Conservation (phyloP, 2,888 invertebrate genomes). For the Alloscopus bannaensis region DNA sequence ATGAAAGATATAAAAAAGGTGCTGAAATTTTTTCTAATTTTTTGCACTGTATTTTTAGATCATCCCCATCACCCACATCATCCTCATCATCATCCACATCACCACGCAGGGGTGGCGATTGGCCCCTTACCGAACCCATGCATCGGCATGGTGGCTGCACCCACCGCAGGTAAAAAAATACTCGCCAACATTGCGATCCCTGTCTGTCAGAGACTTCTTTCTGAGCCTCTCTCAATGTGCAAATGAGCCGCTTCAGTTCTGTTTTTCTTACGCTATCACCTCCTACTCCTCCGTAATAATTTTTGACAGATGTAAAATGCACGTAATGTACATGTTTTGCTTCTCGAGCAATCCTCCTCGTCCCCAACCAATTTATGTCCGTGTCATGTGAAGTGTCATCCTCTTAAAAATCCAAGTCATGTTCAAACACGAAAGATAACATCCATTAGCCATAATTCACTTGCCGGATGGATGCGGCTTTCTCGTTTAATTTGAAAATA, state of each 20-base stretch:
- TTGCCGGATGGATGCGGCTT: constrained; percentile 30
- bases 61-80: constrained; percentile 58
- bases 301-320: constrained; percentile 38
- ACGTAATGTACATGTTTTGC: too few species aligned
- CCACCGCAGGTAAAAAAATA: constrained; percentile 68
- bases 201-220: too few species aligned
- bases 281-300: not conserved
- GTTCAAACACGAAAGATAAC: constrained; percentile 43
- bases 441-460: constrained; percentile 53
- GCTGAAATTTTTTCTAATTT: not conserved
- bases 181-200: not conserved
- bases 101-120: constrained; percentile 61
- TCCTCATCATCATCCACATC: constrained; percentile 59
- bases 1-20: constrained; percentile 1
- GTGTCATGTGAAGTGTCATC: constrained; percentile 51
- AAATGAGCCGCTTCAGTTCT: not conserved
- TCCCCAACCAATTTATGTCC: constrained; percentile 28
- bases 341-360: not conserved
- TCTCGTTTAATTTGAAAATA: constrained; percentile 49
- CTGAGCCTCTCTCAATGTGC: not conserved
- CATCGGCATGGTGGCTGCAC: constrained; percentile 71
- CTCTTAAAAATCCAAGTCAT: constrained; percentile 28
- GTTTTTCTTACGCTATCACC: constrained; percentile 9
- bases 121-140: constrained; percentile 67
- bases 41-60: constrained; percentile 60